Evolutionary conservation across 2,113 vertebrate genomes (phyloP), one percentile per base, ranked within the genome.

Genomic region (Odontesthes bonariensis): DNA sequence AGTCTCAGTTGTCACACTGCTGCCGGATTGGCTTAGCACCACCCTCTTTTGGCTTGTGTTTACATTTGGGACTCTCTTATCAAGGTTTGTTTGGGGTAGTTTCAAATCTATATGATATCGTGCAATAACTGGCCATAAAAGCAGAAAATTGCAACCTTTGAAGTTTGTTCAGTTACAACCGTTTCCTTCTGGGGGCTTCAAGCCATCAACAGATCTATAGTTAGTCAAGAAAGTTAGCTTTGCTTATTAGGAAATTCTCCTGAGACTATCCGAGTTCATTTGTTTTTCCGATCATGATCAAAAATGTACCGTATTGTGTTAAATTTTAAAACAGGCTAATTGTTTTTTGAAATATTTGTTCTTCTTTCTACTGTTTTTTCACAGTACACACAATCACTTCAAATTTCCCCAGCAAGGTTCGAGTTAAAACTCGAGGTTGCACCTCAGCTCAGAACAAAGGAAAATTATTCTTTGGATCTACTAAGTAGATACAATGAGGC

Each of bases 361-460:
- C 20, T 23, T 27, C 6, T 56, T 0, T 23, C 46, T 27, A 5
- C 23, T 32, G 3, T 13, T 68, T 66, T 53, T 13, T 8, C 6
- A 46, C 12, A 38, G 1, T 6, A 16, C 6, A 20, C 4, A 44
- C 35, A 52, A 10, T n/a, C 13, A 19, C 11, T 5, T 66, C 13
- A 0, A 49, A 67, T 20, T 14, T 72, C 31, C 61, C 32, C 17
- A 44, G 38, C 42, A 22, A n/a, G 20, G 20, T 68, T 38, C 64
- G 19, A 64, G 57, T 33, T 10, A 49, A 63, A 53, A 55, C 11
- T 42, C 27, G 17, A 31, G 10, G 23, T 63, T 66, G 23, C 31
- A 20, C 9, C 53, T 52, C 60, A 59, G 53, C 32, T 63, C 16
- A 19, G 67, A 72, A n/a, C 20, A 80, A 85, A 78, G 53, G 14